A percentile compares a stretch with the other conserved stretches of the same genome.
Evolutionary conservation across 2,888 invertebrate genomes (phyloP).

Genomic region (Parascotia fuliginaria): DNA sequence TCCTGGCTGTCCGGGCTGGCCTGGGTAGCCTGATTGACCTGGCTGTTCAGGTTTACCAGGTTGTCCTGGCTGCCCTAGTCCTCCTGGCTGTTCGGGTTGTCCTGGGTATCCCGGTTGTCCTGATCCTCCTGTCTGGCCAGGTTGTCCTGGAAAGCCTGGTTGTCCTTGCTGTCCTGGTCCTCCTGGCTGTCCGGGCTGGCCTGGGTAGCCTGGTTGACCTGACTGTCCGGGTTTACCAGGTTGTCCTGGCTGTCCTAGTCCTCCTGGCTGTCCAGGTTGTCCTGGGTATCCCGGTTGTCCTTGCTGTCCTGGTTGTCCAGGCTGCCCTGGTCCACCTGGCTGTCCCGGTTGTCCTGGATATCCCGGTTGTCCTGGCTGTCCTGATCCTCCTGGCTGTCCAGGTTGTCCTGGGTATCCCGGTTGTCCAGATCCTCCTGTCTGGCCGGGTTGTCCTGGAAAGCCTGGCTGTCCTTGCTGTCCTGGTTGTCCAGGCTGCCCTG

Average conservation of each 20-base stretch:
- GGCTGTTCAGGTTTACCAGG: slow-evolving; percentile 13
- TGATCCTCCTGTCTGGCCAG: slow-evolving; percentile 35
- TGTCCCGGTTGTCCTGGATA: slow-evolving; percentile 6
- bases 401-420: slow-evolving; percentile 42
- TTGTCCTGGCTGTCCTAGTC: too few relatives aligned
- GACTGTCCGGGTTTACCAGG: slow-evolving; percentile 24
- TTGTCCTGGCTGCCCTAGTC: too few relatives aligned
- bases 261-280: too few relatives aligned
- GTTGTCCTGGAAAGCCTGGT: slow-evolving; percentile 5
- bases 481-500: slow-evolving; percentile 18
- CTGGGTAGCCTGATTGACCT: slow-evolving; percentile 40
- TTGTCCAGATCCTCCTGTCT: slow-evolving; percentile 4
- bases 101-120: slow-evolving; percentile 32
- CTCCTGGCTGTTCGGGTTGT: too few relatives aligned
- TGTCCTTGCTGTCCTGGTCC: slow-evolving; percentile 5
- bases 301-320: too few relatives aligned
- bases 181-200: slow-evolving; percentile 4
- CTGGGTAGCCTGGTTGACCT: slow-evolving; percentile 5
- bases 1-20: slow-evolving; percentile 49
- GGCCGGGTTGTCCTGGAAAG: slow-evolving; percentile 21
- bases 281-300: too few relatives aligned
- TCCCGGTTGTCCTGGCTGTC: slow-evolving; percentile 42
- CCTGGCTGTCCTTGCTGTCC: slow-evolving; percentile 38
- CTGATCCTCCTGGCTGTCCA: slow-evolving; percentile 46
- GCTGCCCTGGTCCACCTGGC: too few relatives aligned